Evolutionary conservation across 2,797 vertebrate genomes (phyloP), one percentile per base, ranked within the genome.

Genomic region (Eleutherodactylus coqui): DNA sequence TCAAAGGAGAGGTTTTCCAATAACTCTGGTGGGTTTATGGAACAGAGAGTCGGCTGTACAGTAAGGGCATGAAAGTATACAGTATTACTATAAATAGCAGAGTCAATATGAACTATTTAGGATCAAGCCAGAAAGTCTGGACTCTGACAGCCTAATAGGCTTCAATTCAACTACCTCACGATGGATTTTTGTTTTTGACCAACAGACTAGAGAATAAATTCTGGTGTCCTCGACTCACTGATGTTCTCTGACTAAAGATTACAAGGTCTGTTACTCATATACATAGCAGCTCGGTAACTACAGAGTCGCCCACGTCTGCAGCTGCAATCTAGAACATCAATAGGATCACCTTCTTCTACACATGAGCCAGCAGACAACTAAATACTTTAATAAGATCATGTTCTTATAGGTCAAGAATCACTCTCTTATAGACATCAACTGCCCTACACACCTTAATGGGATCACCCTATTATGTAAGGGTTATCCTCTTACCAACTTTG

Each of bases 361-460:
- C 75, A 72, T 72, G 51, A 87, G 64, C 51, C 43, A 84, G 64
- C 64, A 79, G 79, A 69, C 80, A 83, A 53, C 38, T 29, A 83
- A 86, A 84, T 45, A 84, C 86, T 36, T 79, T 87, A 87, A 87
- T 83, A n/a, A 49, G 81, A 87, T 84, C 64, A 87, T 36, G 76
- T 29, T 73, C 73, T 84, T 87, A 84, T 34, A 83, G 75, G 81
- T 87, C 81, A 84, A 75, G 32, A 83, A 84, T 79, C 75, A n/a
- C 75, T 58, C 79, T 69, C 81, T 64, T 62, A 41, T 38, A 64
- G 32, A 79, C 67, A 84, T 79, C 41, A 75, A 83, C 81, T 75
- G 81, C 49, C 75, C 51, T 51, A 75, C 81, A 79, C 19, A 79
- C 17, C 49, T 34, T 87, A 87, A 87, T 87, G 79, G 75, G 86